A percentile compares a stretch with the other conserved stretches of the same genome.
These are phyloP conservation scores for Rhinophrynus dorsalis DNA, from an alignment of 2,797 vertebrate genomes.

Conservation along the genomic window DNA sequence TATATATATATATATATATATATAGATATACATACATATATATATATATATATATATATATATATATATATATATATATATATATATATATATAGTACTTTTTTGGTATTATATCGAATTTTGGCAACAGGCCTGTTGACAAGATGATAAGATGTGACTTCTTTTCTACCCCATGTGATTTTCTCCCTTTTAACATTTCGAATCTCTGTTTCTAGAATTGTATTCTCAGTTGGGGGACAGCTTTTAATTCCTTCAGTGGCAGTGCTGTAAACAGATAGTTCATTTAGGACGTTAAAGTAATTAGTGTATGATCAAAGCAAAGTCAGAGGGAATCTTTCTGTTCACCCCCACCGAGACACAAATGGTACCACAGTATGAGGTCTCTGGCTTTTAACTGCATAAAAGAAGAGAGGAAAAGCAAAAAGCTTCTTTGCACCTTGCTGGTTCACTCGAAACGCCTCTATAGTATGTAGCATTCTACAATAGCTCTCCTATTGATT, in stretches of 20 bases:
- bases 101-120: too few relatives aligned
- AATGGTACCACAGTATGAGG: constrained; percentile 34
- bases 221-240: background rate
- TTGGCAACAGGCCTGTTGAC: background rate
- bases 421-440: constrained; percentile 9
- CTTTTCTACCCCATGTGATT: background rate
- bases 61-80: too few relatives aligned
- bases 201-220: constrained; percentile 10
- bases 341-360: constrained; percentile 45
- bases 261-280: constrained; percentile 41
- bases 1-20: too few relatives aligned
- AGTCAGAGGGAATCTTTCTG: constrained; percentile 27
- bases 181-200: constrained; percentile 17
- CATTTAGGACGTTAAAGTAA: constrained; percentile 52
- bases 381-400: constrained; percentile 15
- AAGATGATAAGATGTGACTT: constrained; percentile 12
- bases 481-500: constrained; percentile 10
- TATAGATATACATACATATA: too few relatives aligned
- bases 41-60: too few relatives aligned
- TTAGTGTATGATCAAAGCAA: constrained; percentile 48
- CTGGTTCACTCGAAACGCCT: constrained; percentile 10
- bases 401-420: constrained; percentile 2
- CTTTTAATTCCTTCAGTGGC: constrained; percentile 36
- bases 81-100: too few relatives aligned
- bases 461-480: constrained; percentile 11